phyloP scores from a whole-genome alignment of 2,888 invertebrate species.

The Sinelater perroti region DNA sequence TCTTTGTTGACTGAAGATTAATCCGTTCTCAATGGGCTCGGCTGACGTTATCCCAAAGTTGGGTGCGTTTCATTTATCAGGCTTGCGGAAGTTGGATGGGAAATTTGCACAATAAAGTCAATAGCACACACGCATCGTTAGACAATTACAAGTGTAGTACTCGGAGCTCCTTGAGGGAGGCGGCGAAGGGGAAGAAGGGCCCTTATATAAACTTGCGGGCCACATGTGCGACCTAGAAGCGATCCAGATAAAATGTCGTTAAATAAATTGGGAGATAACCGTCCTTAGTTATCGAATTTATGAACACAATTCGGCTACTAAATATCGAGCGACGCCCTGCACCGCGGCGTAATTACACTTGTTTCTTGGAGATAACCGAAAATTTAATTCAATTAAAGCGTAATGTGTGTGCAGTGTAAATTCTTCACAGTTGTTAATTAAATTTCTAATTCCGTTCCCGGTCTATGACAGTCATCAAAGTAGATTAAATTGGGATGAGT shows the following conservation, averaged over 20 bases:
- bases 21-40: conserved; percentile 9
- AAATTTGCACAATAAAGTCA: conserved; percentile 7
- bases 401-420: conserved; percentile 44
- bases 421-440: conserved; percentile 57
- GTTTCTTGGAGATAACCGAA: conserved; percentile 53
- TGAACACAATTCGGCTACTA: conserved; percentile 46
- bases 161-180: conserved; percentile 1
- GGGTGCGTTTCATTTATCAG: conserved; percentile 11
- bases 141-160: conserved; percentile 11
- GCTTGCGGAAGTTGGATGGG: conserved; percentile 6
- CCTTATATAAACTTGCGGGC: conserved; percentile 33
- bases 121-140: conserved; percentile 6
- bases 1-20: conserved; percentile 1
- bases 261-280: conserved; percentile 53
- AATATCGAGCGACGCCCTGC: conserved; percentile 41
- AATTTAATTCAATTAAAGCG: conserved; percentile 48
- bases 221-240: conserved; percentile 45
- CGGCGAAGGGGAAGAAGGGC: conserved; percentile 22
- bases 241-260: conserved; percentile 50
- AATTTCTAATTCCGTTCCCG: conserved; percentile 60
- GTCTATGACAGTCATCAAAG: conserved; percentile 61
- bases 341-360: conserved; percentile 50
- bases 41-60: not conserved
- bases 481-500: conserved; percentile 61
- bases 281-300: conserved; percentile 51